Evolutionary conservation across 2,888 invertebrate genomes (phyloP).

Genomic region (Adela reaumurella): DNA sequence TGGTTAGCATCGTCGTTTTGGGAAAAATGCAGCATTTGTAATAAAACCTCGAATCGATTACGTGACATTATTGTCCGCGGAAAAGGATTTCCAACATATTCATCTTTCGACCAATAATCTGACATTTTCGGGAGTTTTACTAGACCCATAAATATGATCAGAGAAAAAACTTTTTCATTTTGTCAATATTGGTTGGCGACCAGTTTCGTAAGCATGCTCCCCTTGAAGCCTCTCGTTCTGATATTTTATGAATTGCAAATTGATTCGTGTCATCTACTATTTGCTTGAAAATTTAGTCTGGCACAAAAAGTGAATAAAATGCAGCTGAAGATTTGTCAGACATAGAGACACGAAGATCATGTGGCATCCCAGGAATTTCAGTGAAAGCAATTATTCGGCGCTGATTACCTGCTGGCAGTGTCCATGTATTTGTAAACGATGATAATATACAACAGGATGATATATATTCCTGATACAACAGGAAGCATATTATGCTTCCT

Average conservation of each 20-base stretch:
- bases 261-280: constrained; percentile 12
- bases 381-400: constrained; percentile 10
- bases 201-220: constrained; percentile 9
- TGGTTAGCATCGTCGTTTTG: constrained; percentile 16
- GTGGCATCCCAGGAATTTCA: constrained; percentile 7
- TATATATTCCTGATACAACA: constrained; percentile 6
- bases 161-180: constrained; percentile 17
- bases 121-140: constrained; percentile 16
- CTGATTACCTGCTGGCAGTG: constrained; percentile 9
- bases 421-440: constrained; percentile 6
- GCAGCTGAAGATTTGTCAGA: constrained; percentile 6
- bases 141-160: constrained; percentile 19
- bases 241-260: constrained; percentile 10
- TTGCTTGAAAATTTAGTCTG: constrained; percentile 10
- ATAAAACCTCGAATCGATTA: constrained; percentile 18
- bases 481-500: constrained; percentile 6
- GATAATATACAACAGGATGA: no score
- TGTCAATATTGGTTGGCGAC: constrained; percentile 13
- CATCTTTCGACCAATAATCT: constrained; percentile 18
- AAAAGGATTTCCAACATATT: constrained; percentile 14
- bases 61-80: constrained; percentile 16
- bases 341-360: constrained; percentile 5
- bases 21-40: constrained; percentile 20
- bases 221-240: background rate
- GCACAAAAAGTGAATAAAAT: constrained; percentile 8